Percentiles rank a stretch among this genome's conserved stretches.
Evolutionary conservation across 2,113 vertebrate genomes (phyloP).

Genomic region (Turdus rufiventris): DNA sequence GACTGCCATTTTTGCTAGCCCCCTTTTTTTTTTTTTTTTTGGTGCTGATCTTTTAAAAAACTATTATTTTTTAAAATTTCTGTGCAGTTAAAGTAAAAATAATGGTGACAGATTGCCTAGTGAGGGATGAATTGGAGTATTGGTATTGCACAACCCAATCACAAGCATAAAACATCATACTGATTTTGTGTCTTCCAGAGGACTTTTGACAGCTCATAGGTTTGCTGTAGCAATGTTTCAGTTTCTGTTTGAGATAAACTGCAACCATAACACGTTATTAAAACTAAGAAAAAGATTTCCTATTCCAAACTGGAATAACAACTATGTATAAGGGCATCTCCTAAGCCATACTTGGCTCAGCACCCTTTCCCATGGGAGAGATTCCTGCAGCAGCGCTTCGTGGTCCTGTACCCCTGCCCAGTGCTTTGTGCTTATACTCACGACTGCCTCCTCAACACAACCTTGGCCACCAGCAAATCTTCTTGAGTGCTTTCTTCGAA

Average conservation of each 20-base stretch:
- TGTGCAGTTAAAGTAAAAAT: not conserved
- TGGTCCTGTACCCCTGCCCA: not conserved
- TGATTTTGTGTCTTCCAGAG: not conserved
- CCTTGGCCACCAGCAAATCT: not conserved
- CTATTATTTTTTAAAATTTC: not conserved
- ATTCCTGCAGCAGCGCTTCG: not conserved
- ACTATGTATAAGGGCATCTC: not conserved
- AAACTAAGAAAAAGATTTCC: not conserved
- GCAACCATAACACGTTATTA: not conserved
- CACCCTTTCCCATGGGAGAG: not conserved
- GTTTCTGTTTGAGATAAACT: not conserved
- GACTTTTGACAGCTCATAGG: not conserved
- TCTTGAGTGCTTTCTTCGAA: slow-evolving; percentile 16
- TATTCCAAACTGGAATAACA: not conserved
- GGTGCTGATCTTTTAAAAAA: not conserved
- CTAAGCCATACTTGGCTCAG: not conserved
- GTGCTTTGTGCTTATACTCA: not conserved
- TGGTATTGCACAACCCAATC: not conserved
- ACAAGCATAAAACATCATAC: not conserved
- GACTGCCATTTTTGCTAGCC: not conserved
- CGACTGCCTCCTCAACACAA: not conserved
- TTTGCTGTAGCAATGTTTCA: not conserved
- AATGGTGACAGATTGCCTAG: not conserved
- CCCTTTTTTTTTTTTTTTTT: too few relatives aligned
- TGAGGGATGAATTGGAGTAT: not conserved